Base-by-base conservation (phyloP, 1,140 invertebrate species). In the Calliopsis andreniformis region DNA sequence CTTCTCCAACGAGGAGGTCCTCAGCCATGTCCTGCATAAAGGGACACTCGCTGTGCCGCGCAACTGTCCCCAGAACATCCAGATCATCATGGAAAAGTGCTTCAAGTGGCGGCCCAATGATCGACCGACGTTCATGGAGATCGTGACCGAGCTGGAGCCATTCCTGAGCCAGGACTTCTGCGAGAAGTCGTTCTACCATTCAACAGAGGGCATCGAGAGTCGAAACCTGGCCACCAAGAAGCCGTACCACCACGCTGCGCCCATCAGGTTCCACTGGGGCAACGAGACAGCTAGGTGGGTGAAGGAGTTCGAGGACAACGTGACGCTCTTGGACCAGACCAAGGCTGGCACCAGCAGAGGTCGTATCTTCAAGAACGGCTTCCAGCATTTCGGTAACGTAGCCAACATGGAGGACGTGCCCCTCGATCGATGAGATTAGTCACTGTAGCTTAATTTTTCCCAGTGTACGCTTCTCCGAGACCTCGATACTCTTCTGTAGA, bases 1-100 rank as follows among this genome's bases (percentile, higher is more conserved):
- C 8, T 89, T 93, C 63, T 90, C 90, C 1, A 95, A 95, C 87
- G 94, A 94, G 70, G 93, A 95, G 89, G 93, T 94, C 3, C 88
- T 96, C 8, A 93, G 94, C 61, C 96, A 94, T 88, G 95, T 97
- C 1, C 91, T 94, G 30, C 93, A 93, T 55, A 94, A 94, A 20
- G 94, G 94, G 3, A 92, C 93, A 7, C 93, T 97, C 89, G 93
- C 94, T 43, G 91, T 93, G 73, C 96, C 96, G 2, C 59, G 85
- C 4, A 88, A 90, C 42, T 92, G 91, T 86, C 89, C 92, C 0
- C 91, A 93, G 66, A 79, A 91, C 4, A 76, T 93, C 7, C 87
- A 89, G 12, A 91, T 92, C 56, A 88, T 93, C 18, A 92, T 93
- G 89, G 86, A 89, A 32, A 91, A 84, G 51, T 93, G 93, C 53